phyloP scores from a whole-genome alignment of 2,888 invertebrate species.

The Parnassius apollo region DNA sequence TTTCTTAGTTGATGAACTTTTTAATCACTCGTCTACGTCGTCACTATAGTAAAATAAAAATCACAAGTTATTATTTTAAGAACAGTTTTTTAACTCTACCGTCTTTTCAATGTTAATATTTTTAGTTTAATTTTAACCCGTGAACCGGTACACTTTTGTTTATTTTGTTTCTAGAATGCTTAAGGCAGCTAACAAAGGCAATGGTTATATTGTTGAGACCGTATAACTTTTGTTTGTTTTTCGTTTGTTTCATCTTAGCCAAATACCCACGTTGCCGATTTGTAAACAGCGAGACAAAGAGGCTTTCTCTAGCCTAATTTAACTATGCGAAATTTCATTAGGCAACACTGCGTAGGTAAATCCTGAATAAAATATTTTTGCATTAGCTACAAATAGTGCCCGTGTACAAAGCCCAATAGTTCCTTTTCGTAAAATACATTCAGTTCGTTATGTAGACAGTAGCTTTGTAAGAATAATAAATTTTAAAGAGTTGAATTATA shows the following conservation, averaged over 20 bases:
- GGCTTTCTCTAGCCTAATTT: background rate
- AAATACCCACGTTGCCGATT: background rate
- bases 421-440: background rate
- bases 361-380: constrained; percentile 11
- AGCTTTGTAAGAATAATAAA: too few relatives aligned
- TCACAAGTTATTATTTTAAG: too few relatives aligned
- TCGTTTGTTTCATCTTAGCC: background rate
- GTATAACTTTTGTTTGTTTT: constrained; percentile 1
- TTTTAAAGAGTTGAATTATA: too few relatives aligned
- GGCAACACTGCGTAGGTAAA: background rate
- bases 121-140: too few relatives aligned
- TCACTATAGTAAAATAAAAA: too few relatives aligned
- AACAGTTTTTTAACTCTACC: too few relatives aligned
- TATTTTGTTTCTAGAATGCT: background rate
- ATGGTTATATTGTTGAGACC: background rate
- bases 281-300: constrained; percentile 1
- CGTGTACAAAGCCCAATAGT: background rate
- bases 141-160: too few relatives aligned
- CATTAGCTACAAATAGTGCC: background rate
- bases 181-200: background rate
- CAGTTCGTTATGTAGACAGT: too few relatives aligned
- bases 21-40: too few relatives aligned
- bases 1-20: too few relatives aligned
- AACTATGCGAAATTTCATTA: constrained; percentile 2
- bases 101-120: too few relatives aligned